phyloP scores from a whole-genome alignment of 1,140 invertebrate genomes.

The Brachionus angularis region DNA sequence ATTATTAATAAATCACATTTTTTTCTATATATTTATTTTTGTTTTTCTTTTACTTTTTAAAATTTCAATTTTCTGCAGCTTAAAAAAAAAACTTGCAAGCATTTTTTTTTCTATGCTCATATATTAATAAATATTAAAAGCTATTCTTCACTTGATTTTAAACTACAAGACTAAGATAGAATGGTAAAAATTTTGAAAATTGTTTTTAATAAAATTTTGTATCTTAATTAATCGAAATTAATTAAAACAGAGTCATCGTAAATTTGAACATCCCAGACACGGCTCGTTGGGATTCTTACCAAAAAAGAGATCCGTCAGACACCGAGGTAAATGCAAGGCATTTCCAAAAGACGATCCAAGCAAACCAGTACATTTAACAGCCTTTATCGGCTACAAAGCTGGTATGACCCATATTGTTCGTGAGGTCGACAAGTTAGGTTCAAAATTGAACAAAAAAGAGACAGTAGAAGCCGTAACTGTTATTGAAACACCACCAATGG shows the following conservation, averaged over 20 bases:
- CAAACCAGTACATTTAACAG: slow-evolving; percentile 95
- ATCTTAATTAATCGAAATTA: slow-evolving; percentile 33
- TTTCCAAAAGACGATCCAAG: slow-evolving; percentile 97
- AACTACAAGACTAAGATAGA: neutral
- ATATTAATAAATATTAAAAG: no score
- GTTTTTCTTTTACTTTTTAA: no score
- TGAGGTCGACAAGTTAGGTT: slow-evolving; percentile 96
- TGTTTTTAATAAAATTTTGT: slow-evolving; percentile 1
- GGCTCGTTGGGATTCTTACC: slow-evolving; percentile 99
- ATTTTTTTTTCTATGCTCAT: slow-evolving; percentile 16
- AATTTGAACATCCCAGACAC: slow-evolving; percentile 98
- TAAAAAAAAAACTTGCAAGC: slow-evolving; percentile 34
- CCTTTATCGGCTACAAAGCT: slow-evolving; percentile 96
- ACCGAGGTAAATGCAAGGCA: slow-evolving; percentile 97
- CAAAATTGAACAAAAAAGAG: slow-evolving; percentile 99
- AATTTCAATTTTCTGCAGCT: no score
- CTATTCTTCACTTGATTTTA: no score
- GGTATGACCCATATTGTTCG: slow-evolving; percentile 99
- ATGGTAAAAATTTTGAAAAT: slow-evolving; percentile 30
- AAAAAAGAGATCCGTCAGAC: slow-evolving; percentile 87
- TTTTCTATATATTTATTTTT: no score
- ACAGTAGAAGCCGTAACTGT: slow-evolving; percentile 98
- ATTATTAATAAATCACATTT: no score
- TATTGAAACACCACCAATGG: slow-evolving; percentile 95
- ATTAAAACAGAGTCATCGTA: slow-evolving; percentile 70